phyloP scores from a whole-genome alignment of 2,888 invertebrate species.

The Callyntrura sp. region DNA sequence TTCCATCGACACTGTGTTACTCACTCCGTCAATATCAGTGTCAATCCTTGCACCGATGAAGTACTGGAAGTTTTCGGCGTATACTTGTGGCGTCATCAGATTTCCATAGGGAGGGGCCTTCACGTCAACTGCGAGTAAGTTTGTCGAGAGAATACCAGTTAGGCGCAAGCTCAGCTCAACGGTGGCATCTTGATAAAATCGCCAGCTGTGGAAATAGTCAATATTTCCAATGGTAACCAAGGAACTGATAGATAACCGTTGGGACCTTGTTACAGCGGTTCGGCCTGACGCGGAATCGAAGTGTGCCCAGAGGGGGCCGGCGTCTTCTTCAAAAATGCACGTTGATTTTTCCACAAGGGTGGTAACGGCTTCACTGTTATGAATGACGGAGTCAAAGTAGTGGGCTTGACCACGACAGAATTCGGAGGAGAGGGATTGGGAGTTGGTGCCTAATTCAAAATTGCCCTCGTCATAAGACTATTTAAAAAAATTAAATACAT shows the following conservation, averaged over 20 bases:
- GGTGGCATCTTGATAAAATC: conserved; percentile 78
- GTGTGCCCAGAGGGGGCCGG: conserved; percentile 33
- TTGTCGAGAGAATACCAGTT: conserved; percentile 64
- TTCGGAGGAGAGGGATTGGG: background rate
- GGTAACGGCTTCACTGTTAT: conserved; percentile 37
- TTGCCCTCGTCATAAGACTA: conserved; percentile 30
- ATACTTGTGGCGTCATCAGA: conserved; percentile 38
- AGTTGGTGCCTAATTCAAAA: conserved; percentile 16
- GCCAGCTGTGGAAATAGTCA: conserved; percentile 72
- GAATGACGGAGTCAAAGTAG: conserved; percentile 8
- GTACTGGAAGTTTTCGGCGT: conserved; percentile 45
- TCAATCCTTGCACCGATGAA: conserved; percentile 58
- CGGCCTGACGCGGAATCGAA: background rate
- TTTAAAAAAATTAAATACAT: background rate
- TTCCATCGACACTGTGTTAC: conserved; percentile 53
- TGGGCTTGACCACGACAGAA: conserved; percentile 53
- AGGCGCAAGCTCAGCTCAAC: conserved; percentile 63
- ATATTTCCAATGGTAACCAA: conserved; percentile 53
- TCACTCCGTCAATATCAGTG: conserved; percentile 66
- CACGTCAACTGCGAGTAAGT: conserved; percentile 67
- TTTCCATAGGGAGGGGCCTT: conserved; percentile 59
- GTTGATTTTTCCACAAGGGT: background rate
- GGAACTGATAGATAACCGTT: conserved; percentile 63
- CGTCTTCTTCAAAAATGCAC: conserved; percentile 65
- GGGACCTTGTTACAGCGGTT: conserved; percentile 51